Evolutionary conservation across 2,797 vertebrate genomes (phyloP).

Genomic region (Tokudaia tokunoshimensis): DNA sequence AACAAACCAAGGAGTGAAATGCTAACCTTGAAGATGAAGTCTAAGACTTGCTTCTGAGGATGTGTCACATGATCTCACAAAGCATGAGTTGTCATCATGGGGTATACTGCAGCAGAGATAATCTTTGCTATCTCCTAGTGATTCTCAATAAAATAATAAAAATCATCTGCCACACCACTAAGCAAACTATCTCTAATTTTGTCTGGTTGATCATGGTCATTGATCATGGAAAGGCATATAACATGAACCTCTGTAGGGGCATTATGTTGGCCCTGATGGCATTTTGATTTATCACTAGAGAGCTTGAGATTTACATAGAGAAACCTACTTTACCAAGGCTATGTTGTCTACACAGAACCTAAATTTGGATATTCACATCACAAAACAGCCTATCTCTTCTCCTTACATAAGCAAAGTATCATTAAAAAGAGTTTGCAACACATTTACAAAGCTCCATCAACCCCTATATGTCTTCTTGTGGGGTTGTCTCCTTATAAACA

Average conservation of each 20-base stretch:
- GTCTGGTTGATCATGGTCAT: not conserved
- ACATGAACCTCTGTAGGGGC: not conserved
- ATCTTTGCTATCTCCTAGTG: not conserved
- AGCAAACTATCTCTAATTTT: not conserved
- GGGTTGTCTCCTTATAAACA: not conserved
- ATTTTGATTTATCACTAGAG: not conserved
- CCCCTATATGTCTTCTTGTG: not conserved
- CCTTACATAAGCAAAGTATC: not conserved
- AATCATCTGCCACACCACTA: not conserved
- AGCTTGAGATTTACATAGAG: not conserved
- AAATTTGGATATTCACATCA: not conserved
- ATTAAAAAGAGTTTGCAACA: not conserved
- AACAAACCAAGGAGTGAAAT: not conserved
- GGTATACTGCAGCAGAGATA: not conserved
- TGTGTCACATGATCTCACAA: rapidly evolving
- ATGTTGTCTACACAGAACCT: not conserved
- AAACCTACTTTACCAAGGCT: not conserved
- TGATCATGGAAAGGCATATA: not conserved
- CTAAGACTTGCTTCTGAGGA: not conserved
- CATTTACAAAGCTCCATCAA: not conserved
- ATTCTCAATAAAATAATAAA: not conserved
- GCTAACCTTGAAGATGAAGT: not conserved
- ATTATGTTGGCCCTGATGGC: rapidly evolving
- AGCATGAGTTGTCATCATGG: rapidly evolving
- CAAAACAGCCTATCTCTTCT: not conserved